These are phyloP conservation scores for Mylabris sibirica DNA, from an alignment of 2,888 invertebrate species.

Conservation along the genomic window DNA sequence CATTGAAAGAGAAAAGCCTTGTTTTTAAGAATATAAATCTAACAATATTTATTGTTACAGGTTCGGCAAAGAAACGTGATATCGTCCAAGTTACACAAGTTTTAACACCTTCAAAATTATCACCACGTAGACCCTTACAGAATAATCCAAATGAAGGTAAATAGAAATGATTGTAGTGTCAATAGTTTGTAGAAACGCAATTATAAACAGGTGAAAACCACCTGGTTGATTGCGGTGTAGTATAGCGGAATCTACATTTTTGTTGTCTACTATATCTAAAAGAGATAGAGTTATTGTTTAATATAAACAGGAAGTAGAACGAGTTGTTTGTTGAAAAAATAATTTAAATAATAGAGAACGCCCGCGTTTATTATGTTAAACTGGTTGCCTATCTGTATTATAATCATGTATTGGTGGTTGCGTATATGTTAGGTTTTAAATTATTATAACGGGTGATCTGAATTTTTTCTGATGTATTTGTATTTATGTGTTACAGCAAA, in stretches of 20 bases:
- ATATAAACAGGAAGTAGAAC: not conserved
- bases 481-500: not conserved
- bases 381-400: not conserved
- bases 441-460: not conserved
- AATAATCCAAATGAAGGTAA: conserved; percentile 53
- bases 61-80: conserved; percentile 53
- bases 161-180: conserved; percentile 26
- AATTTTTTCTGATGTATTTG: not conserved
- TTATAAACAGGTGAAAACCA: conserved; percentile 14
- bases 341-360: not conserved
- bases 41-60: conserved; percentile 47
- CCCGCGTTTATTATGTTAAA: not conserved
- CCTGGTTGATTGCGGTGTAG: not conserved
- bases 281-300: not conserved
- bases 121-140: conserved; percentile 48
- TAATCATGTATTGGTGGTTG: not conserved
- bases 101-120: conserved; percentile 54
- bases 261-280: not conserved
- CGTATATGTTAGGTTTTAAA: not conserved
- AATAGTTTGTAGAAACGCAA: not conserved
- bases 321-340: not conserved
- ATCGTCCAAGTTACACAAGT: conserved; percentile 58
- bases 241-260: not conserved
- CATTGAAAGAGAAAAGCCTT: conserved; percentile 43
- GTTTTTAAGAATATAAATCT: not conserved